phyloP scores from a whole-genome alignment of 2,113 vertebrate genomes.

The Alethe castanea region DNA sequence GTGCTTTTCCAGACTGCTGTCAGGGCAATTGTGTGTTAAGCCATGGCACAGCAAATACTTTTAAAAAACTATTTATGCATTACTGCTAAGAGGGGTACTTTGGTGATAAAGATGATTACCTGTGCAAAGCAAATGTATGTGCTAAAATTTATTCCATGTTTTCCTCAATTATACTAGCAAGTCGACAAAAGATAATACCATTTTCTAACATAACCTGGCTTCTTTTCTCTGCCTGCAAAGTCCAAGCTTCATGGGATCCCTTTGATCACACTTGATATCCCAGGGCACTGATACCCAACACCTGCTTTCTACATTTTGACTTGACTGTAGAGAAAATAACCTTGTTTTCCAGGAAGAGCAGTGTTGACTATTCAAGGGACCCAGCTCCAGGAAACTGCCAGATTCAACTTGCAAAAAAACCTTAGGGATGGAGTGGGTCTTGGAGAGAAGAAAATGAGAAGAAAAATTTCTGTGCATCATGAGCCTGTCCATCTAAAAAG shows the following conservation, averaged over 20 bases:
- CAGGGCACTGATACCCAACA: background rate
- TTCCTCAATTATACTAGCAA: background rate
- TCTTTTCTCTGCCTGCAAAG: background rate
- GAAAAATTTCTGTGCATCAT: background rate
- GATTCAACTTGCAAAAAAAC: background rate
- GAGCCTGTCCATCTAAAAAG: background rate
- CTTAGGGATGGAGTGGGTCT: background rate
- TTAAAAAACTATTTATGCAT: background rate
- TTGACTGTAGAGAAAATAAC: conserved; percentile 25
- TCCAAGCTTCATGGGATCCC: background rate
- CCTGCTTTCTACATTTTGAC: conserved; percentile 36
- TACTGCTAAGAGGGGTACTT: background rate
- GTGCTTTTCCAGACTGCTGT: background rate
- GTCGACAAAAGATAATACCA: background rate
- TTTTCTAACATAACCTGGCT: background rate
- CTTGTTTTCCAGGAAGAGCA: conserved; percentile 16
- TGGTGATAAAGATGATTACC: background rate
- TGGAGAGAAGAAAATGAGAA: background rate
- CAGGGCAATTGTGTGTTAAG: background rate
- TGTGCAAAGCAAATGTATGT: background rate
- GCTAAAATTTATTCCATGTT: background rate
- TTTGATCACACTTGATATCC: background rate
- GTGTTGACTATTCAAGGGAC: background rate
- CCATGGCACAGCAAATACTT: background rate
- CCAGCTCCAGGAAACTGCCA: background rate